Evolutionary conservation across 2,113 vertebrate species (phyloP), one percentile per base, ranked within the genome.

Genomic region (Thalassoma bifasciatum): DNA sequence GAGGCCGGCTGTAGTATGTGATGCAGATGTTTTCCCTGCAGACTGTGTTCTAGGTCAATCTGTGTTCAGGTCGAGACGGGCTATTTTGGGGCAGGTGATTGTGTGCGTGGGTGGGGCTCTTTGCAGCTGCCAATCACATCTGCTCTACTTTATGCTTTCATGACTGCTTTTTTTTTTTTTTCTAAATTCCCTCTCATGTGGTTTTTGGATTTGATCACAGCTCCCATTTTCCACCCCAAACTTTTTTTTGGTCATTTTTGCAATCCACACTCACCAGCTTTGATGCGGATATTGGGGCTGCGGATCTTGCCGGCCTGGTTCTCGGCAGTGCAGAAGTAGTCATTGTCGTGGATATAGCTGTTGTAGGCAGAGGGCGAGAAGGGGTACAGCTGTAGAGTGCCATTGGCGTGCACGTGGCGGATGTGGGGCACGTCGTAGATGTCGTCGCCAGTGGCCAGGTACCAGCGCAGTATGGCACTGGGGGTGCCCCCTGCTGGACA

Each of bases 341-440:
- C 98, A 84, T 99, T 99, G 95, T 99, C 97, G 66, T 99, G 98
- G 93, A 99, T 99, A 88, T 98, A 98, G 95, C 97, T 98, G 82
- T 99, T 99, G 96, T 98, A 99, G 95, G 97, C 96, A 77, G 98
- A 99, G 88, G 97, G 97, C 87, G 97, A 97, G 94, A 99, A 99
- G 79, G 98, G 95, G 93, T 98, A 99, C 88, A 99, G 97, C 90
- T 99, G 97, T 82, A 99, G 95, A 24, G 97, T 98, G 92, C 98
- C 98, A 34, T 99, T 99, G 95, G 97, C 96, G 72, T 99, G 97
- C 89, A 99, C 97, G 26, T 98, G 97, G 83, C 98, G 94, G 93
- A 99, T 99, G 94, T 99, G 97, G 44, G 98, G 97, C 94, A 99
- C 98, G 88, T 99, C 98, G 51, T 99, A 99, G 94, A 99, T 99